phyloP scores from a whole-genome alignment of 2,888 invertebrate species.

The Epirrhoe tristata region DNA sequence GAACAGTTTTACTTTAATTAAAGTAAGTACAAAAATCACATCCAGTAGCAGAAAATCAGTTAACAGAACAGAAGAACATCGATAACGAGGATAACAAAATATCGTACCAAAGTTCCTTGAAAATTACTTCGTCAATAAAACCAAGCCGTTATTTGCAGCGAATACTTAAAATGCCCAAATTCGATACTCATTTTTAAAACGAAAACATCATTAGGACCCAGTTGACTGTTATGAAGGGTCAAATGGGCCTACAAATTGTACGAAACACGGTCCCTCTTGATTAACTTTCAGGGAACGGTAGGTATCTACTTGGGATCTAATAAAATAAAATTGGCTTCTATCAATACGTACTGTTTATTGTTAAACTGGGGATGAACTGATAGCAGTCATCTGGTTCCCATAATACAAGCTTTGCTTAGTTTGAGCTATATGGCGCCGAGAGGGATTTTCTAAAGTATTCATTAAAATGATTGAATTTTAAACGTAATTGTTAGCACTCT shows the following conservation, averaged over 20 bases:
- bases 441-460: too few species aligned
- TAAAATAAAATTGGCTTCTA: constrained; percentile 69
- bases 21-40: too few species aligned
- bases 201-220: constrained; percentile 62
- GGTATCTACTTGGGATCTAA: constrained; percentile 52
- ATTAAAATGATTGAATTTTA: too few species aligned
- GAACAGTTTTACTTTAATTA: too few species aligned
- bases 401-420: neutral
- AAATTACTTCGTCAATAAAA: constrained; percentile 40
- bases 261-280: constrained; percentile 72
- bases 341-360: constrained; percentile 54
- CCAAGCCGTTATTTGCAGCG: constrained; percentile 30
- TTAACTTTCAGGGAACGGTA: constrained; percentile 67
- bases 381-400: constrained; percentile 12
- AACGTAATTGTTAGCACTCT: too few species aligned
- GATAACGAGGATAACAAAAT: constrained; percentile 30
- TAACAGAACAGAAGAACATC: too few species aligned
- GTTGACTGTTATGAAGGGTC: constrained; percentile 73
- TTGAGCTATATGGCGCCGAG: neutral
- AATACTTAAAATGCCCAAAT: constrained; percentile 39
- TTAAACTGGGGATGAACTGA: constrained; percentile 24
- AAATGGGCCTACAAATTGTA: constrained; percentile 74
- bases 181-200: constrained; percentile 59
- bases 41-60: too few species aligned
- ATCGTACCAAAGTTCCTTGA: constrained; percentile 35